Percentiles rank a stretch among this genome's conserved stretches.
Conservation (phyloP, 1,140 invertebrate species). For the Sminthurides bifidus region DNA sequence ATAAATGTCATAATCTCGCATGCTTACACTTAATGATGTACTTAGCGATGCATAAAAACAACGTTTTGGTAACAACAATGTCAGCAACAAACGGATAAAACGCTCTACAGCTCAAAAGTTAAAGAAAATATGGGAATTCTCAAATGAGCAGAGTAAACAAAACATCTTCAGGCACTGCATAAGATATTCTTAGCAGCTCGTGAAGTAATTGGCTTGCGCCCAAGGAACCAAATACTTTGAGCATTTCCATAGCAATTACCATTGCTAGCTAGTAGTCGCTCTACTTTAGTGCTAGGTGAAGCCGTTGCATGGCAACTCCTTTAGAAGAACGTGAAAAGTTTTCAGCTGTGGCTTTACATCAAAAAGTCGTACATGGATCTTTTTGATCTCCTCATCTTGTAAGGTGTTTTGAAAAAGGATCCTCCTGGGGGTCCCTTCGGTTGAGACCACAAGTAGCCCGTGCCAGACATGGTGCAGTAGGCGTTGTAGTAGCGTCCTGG, state of each 20-base stretch:
- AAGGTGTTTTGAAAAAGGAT: slow-evolving; percentile 8
- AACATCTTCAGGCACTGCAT: too few species aligned
- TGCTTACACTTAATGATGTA: too few species aligned
- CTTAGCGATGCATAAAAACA: too few species aligned
- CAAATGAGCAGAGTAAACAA: too few species aligned
- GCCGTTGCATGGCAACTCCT: background rate
- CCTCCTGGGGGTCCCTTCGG: slow-evolving; percentile 12
- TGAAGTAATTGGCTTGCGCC: background rate
- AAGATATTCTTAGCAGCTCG: too few species aligned
- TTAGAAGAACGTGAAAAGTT: background rate
- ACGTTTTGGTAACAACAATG: too few species aligned
- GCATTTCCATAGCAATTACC: too few species aligned
- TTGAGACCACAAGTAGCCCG: slow-evolving; percentile 53
- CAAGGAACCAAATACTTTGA: background rate
- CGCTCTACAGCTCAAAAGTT: too few species aligned
- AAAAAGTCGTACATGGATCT: slow-evolving; percentile 8
- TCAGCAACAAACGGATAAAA: too few species aligned
- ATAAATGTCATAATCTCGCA: too few species aligned
- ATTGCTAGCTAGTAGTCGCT: too few species aligned
- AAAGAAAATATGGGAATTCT: too few species aligned
- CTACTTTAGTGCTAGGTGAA: background rate
- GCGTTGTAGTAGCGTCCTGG: slow-evolving; percentile 81
- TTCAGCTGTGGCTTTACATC: background rate
- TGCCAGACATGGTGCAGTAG: slow-evolving; percentile 74
- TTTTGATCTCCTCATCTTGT: slow-evolving; percentile 10